phyloP scores from a whole-genome alignment of 1,140 invertebrate genomes.

The Luehdorfia chinensis region DNA sequence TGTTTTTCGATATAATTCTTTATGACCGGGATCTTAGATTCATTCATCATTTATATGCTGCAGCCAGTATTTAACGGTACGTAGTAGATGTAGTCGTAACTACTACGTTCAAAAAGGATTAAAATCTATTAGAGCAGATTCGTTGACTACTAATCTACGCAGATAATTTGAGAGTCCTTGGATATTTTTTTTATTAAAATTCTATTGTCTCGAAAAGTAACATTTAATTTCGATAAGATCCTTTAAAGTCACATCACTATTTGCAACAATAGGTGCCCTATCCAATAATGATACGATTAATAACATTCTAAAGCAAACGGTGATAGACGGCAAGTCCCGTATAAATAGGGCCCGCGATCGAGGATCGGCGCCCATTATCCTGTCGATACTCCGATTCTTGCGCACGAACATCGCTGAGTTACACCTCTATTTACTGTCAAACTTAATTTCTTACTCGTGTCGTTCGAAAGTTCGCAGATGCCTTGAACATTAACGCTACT shows the following conservation, averaged over 20 bases:
- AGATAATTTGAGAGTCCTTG: no score
- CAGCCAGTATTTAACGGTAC: no score
- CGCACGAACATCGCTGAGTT: slow-evolving; percentile 71
- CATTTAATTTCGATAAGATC: no score
- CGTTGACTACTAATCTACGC: no score
- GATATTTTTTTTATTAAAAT: no score
- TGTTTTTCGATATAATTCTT: no score
- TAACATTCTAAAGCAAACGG: slow-evolving; percentile 45
- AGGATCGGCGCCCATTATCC: slow-evolving; percentile 49
- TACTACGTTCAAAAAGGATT: no score
- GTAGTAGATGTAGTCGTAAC: no score
- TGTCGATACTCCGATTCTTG: slow-evolving; percentile 68
- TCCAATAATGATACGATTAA: slow-evolving; percentile 47
- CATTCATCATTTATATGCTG: no score
- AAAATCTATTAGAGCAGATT: no score
- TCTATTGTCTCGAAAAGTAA: no score
- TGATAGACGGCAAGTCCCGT: slow-evolving; percentile 35
- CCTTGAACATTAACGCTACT: slow-evolving; percentile 14
- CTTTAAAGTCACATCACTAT: slow-evolving; percentile 2
- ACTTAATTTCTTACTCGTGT: slow-evolving; percentile 67
- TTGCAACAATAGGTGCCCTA: slow-evolving; percentile 15
- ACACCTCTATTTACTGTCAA: slow-evolving; percentile 72
- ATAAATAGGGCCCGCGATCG: slow-evolving; percentile 46
- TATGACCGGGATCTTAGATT: no score
- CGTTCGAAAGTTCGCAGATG: slow-evolving; percentile 53